A percentile compares a stretch with the other conserved stretches of the same genome.
Conservation (phyloP, 2,797 vertebrate species). For the Lacerta bilineata region DNA sequence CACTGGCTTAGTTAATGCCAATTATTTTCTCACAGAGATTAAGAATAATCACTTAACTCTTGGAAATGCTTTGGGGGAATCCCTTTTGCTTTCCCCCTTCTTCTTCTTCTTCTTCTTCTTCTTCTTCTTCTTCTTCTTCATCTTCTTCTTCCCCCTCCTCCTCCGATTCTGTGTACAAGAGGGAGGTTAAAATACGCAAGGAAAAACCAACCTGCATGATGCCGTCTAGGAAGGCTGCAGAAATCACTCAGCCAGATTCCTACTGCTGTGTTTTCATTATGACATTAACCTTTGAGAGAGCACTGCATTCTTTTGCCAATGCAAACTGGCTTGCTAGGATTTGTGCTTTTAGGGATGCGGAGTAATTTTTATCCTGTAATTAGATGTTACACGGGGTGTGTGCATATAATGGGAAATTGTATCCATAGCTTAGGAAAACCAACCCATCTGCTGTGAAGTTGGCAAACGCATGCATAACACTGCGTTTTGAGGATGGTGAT, state of each 20-base stretch:
- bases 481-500: constrained; percentile 54
- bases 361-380: constrained; percentile 37
- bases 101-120: too few relatives aligned
- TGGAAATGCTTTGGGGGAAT: background rate
- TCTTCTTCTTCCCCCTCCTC: too few relatives aligned
- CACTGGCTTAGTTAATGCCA: constrained; percentile 3
- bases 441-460: constrained; percentile 52
- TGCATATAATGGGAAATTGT: constrained; percentile 24
- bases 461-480: constrained; percentile 26
- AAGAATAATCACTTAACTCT: background rate
- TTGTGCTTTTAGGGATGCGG: constrained; percentile 37
- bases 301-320: constrained; percentile 24
- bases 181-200: constrained; percentile 18
- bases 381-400: constrained; percentile 27
- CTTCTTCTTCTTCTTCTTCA: too few relatives aligned
- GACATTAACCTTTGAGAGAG: constrained; percentile 29
- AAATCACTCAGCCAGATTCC: constrained; percentile 29
- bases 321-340: constrained; percentile 8
- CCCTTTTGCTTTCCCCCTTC: background rate
- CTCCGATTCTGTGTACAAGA: background rate
- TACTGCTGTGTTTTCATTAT: constrained; percentile 7
- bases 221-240: constrained; percentile 31
- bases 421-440: constrained; percentile 30
- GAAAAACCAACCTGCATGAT: constrained; percentile 15
- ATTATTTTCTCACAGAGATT: constrained; percentile 29